Evolutionary conservation across 1,140 invertebrate species (phyloP), one percentile per base, ranked within the genome.

Genomic region (Drosophila simulans): DNA sequence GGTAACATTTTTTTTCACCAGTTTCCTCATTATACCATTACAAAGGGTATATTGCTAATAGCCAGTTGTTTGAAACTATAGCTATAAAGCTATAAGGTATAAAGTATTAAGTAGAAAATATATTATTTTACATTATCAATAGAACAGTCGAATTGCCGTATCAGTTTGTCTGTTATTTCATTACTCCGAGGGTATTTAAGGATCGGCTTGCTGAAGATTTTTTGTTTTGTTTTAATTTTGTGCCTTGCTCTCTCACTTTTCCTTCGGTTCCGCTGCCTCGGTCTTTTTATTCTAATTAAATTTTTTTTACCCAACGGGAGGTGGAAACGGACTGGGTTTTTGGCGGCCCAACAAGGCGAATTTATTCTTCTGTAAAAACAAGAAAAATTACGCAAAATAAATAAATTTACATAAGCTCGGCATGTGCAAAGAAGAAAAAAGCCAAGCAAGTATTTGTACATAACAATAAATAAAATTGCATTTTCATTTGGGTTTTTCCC

Each of bases 301-400:
- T 82, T 91, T 88, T 88, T 82, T 78, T 48, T 37, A 48, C 34
- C 48, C 34, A n/a, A 11, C 12, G 34, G 34, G 10, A 15, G 5
- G 37, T 12, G 40, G n/a, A 31, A 31, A 31, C 31, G 27, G 17
- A 20, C 20, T 20, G 11, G 11, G 35, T 7, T 35, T 25, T 12
- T 46, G 65, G 63, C 64, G 66, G 65, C 52, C 66, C 64, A 88
- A 79, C 69, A 79, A 86, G 74, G 77, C 80, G 81, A 86, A 74
- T 88, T 89, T 84, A 84, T 90, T 86, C 81, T 86, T 77, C 77
- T 89, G 84, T 83, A 70, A 80, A 81, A 84, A 91, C 89, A 91
- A 91, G 89, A 91, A 91, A 91, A 91, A 91, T 91, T 91, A 91
- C 89, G 75, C 75, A 73, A 91, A 91, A 91, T 91, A 91, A 91